Conservation (phyloP, 92 coral and sea anemone species). For the Anthopleura xanthogrammica region DNA sequence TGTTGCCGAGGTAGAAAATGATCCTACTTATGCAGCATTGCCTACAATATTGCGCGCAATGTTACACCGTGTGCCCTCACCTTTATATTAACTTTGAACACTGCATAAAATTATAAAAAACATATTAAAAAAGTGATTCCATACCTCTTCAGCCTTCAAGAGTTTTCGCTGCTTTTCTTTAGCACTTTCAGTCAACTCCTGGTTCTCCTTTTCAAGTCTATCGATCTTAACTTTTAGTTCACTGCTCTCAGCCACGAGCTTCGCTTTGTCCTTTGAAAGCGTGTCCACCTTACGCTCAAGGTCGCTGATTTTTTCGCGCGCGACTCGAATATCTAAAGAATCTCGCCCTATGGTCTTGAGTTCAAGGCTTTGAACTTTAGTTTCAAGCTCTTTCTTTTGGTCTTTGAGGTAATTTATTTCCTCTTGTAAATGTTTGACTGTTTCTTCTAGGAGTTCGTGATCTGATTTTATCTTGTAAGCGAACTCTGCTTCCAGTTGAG, state of each 20-base stretch:
- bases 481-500: slow-evolving; percentile 76
- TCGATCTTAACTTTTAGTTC: slow-evolving; percentile 75
- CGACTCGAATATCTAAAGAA: slow-evolving; percentile 62
- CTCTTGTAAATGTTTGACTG: slow-evolving; percentile 63
- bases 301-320: slow-evolving; percentile 73
- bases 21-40: no score
- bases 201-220: slow-evolving; percentile 70
- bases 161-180: slow-evolving; percentile 60
- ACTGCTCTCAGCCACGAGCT: slow-evolving; percentile 55
- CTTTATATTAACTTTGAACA: neutral
- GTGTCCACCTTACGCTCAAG: slow-evolving; percentile 55
- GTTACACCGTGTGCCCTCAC: no score
- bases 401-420: slow-evolving; percentile 70
- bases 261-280: slow-evolving; percentile 60
- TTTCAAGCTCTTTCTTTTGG: slow-evolving; percentile 75
- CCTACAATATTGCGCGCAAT: no score
- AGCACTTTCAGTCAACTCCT: slow-evolving; percentile 51
- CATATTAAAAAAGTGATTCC: slow-evolving; percentile 9
- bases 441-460: slow-evolving; percentile 65
- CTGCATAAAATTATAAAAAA: neutral
- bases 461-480: slow-evolving; percentile 67
- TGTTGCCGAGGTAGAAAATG: no score
- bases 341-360: slow-evolving; percentile 74
- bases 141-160: slow-evolving; percentile 62
- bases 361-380: slow-evolving; percentile 74